Evolutionary conservation across 2,113 vertebrate genomes (phyloP), one percentile per base, ranked within the genome.

Genomic region (Ammodytes marinus): DNA sequence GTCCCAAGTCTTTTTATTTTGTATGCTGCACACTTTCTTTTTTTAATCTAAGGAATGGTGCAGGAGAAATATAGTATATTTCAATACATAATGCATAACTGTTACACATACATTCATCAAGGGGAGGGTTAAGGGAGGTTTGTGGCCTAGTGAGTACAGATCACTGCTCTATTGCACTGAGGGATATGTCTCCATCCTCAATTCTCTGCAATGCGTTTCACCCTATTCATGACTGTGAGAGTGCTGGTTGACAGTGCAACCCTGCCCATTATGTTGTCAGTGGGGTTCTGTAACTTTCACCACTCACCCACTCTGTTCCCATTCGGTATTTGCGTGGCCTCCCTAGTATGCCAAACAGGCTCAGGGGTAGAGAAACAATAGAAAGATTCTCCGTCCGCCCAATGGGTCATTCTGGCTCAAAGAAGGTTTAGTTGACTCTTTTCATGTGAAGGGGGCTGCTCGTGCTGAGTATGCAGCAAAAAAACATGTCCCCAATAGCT

Each of bases 201-300:
- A 81, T 84, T 90, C 82, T 86, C 59, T 27, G 17, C 47, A 80
- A 82, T 74, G 79, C 84, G 79, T 69, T 73, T 87, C 86, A 84
- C 79, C 82, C 27, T 84, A 80, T 91, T 74, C 74, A 64, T 50
- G 69, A 64, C 76, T 50, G 39, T 8, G 59, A 60, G 65, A 64
- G 54, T 49, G 58, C 75, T 37, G 69, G 67, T 27, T 55, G 79
- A 85, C 63, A 75, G 54, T 50, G 55, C 87, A 61, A 82, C 57
- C 80, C 74, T 74, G 58, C 77, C 54, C 58, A 79, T 86, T 80
- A 88, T 75, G 52, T 64, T 70, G 81, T 77, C 78, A 85, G 87
- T 80, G 57, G 17, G 77, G 43, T 72, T 77, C 67, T 46, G n/a
- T 73, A 58, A 72, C 77, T 80, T 77, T 59, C 50, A 65, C 46